These are phyloP conservation scores for Trichechus manatus DNA, from an alignment of 2,113 vertebrate genomes.

Conservation along the genomic window DNA sequence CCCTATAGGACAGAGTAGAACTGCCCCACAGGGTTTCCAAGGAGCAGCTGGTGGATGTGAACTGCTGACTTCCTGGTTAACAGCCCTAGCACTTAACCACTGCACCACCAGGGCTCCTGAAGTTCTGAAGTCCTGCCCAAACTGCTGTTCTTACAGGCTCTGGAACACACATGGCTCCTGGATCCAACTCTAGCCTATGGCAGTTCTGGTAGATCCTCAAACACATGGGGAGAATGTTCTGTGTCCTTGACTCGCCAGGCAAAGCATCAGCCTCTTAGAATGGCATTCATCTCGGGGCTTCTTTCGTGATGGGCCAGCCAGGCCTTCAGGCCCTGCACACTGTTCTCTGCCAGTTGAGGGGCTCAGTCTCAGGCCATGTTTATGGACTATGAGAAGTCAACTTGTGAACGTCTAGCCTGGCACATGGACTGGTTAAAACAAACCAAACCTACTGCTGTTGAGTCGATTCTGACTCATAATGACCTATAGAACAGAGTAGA, in stretches of 20 bases:
- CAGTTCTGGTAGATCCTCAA: not conserved
- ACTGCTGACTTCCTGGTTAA: too few species aligned
- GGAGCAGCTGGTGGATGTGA: too few species aligned
- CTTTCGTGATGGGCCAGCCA: not conserved
- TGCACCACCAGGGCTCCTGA: not conserved
- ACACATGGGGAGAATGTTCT: not conserved
- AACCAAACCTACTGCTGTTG: too few species aligned
- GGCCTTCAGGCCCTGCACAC: not conserved
- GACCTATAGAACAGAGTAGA: too few species aligned
- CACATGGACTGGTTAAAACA: not conserved
- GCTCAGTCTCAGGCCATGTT: not conserved
- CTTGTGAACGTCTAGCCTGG: not conserved
- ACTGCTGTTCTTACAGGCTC: not conserved
- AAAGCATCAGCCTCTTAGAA: not conserved
- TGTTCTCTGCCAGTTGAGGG: too few species aligned
- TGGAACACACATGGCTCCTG: accelerated
- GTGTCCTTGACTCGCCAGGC: too few species aligned
- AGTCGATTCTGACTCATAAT: too few species aligned
- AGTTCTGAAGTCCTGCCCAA: not conserved
- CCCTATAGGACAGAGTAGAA: too few species aligned
- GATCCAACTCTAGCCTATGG: not conserved
- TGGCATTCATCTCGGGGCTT: not conserved
- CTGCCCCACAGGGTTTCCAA: too few species aligned
- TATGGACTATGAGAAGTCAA: not conserved
- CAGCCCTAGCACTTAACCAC: too few species aligned